These are phyloP conservation scores for Mus minutoides DNA, from an alignment of 2,797 vertebrate species.

Conservation along the genomic window DNA sequence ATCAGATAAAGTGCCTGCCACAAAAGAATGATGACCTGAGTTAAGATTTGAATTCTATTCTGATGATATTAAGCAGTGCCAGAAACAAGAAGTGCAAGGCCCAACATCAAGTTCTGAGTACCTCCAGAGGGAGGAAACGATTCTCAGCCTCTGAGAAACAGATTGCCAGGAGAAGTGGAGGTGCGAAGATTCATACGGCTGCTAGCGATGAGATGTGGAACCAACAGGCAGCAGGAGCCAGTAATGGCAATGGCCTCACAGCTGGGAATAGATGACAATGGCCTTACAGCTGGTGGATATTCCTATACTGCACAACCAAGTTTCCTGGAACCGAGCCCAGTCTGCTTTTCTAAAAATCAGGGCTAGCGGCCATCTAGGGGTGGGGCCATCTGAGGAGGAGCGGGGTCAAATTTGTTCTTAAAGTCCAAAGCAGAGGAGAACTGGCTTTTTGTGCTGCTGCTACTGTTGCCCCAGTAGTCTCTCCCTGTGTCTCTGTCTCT, in stretches of 20 bases:
- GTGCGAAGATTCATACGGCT: background rate
- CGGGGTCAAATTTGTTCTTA: slow-evolving; percentile 1
- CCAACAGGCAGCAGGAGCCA: background rate
- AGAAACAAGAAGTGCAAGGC: slow-evolving; percentile 23
- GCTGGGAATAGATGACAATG: background rate
- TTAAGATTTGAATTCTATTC: slow-evolving; percentile 10
- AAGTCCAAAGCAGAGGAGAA: slow-evolving; percentile 46
- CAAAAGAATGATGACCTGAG: background rate
- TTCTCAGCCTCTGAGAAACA: slow-evolving; percentile 41
- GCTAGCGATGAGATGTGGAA: background rate
- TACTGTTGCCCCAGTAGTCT: background rate
- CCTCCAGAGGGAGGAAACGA: slow-evolving; percentile 5
- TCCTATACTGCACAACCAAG: background rate
- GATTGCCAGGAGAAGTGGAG: slow-evolving; percentile 3
- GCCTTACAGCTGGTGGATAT: background rate
- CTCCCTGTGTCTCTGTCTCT: no score
- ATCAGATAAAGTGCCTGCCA: background rate
- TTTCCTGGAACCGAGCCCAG: background rate
- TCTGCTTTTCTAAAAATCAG: slow-evolving; percentile 35
- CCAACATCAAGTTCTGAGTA: slow-evolving; percentile 18
- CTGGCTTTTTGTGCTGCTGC: background rate
- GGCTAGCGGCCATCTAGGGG: background rate
- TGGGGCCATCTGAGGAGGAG: background rate
- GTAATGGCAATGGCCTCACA: background rate
- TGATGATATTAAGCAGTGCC: slow-evolving; percentile 5